Conservation (phyloP, 1,140 invertebrate species). For the Sycophaga agraensis region DNA sequence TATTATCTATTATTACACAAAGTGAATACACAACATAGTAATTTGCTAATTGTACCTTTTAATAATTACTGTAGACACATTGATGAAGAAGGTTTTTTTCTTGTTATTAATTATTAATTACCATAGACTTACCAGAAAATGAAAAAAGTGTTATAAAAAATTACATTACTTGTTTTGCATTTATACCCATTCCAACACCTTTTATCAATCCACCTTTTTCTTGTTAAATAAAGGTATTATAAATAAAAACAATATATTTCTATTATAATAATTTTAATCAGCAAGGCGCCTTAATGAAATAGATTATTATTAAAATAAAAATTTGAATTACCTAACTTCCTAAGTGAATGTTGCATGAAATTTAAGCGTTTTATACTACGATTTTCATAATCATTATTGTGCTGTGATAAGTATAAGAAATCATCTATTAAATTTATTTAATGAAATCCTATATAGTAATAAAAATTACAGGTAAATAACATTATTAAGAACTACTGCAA, state of each 20-base stretch:
- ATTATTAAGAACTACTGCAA: too few relatives aligned
- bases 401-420: too few relatives aligned
- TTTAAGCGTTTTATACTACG: neutral
- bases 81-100: conserved; percentile 56
- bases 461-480: too few relatives aligned
- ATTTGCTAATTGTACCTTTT: conserved; percentile 61
- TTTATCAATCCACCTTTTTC: conserved; percentile 6
- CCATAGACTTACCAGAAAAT: conserved; percentile 55
- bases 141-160: conserved; percentile 57
- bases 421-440: too few relatives aligned
- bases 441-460: too few relatives aligned
- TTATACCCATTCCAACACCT: neutral
- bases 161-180: conserved; percentile 47
- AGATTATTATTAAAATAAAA: neutral
- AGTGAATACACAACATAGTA: conserved; percentile 59
- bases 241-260: neutral
- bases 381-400: too few relatives aligned
- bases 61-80: conserved; percentile 59
- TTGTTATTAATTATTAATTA: conserved; percentile 58
- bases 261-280: neutral
- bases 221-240: neutral
- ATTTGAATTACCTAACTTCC: neutral
- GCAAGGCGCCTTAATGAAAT: neutral
- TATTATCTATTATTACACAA: conserved; percentile 59
- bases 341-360: neutral